Conservation (phyloP, 1,140 invertebrate genomes). For the Megathymus violae region DNA sequence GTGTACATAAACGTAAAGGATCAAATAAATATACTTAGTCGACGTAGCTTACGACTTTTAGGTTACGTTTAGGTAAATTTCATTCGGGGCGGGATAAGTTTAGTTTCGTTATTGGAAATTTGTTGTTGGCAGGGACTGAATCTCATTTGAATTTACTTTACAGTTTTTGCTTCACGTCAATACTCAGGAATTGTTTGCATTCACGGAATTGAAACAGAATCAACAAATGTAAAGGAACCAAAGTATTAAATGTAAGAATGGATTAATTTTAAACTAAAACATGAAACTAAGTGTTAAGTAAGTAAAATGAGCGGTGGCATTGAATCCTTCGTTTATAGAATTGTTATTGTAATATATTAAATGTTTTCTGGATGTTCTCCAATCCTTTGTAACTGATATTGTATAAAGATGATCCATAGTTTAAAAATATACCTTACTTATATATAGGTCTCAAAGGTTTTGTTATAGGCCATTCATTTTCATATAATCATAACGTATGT, state of each 20-base stretch:
- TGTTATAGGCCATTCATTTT: slow-evolving; percentile 6
- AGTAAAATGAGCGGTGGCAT: slow-evolving; percentile 12
- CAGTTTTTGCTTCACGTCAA: slow-evolving; percentile 34
- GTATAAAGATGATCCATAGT: slow-evolving; percentile 10
- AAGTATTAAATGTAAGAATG: slow-evolving; percentile 50
- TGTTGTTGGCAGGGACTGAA: slow-evolving; percentile 40
- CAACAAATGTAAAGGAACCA: slow-evolving; percentile 67
- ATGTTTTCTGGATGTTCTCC: slow-evolving; percentile 3
- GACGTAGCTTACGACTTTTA: slow-evolving; percentile 46
- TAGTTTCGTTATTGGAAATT: slow-evolving; percentile 43
- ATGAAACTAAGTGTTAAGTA: slow-evolving; percentile 31
- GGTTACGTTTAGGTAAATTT: slow-evolving; percentile 36
- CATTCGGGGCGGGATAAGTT: slow-evolving; percentile 27
- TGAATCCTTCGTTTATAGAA: slow-evolving; percentile 24
- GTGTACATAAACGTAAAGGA: slow-evolving; percentile 66
- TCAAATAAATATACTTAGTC: slow-evolving; percentile 64
- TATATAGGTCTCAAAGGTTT: background rate
- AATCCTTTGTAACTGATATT: slow-evolving; percentile 8
- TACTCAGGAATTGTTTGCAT: slow-evolving; percentile 58
- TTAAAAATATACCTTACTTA: slow-evolving; percentile 1
- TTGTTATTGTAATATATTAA: slow-evolving; percentile 21
- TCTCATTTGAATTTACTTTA: slow-evolving; percentile 36
- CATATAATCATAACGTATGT: slow-evolving; percentile 18
- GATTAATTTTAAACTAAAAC: slow-evolving; percentile 47
- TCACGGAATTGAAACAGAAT: slow-evolving; percentile 67